These are phyloP conservation scores for Oasisia sp. DNA, from an alignment of 2,888 invertebrate species.

Conservation along the genomic window DNA sequence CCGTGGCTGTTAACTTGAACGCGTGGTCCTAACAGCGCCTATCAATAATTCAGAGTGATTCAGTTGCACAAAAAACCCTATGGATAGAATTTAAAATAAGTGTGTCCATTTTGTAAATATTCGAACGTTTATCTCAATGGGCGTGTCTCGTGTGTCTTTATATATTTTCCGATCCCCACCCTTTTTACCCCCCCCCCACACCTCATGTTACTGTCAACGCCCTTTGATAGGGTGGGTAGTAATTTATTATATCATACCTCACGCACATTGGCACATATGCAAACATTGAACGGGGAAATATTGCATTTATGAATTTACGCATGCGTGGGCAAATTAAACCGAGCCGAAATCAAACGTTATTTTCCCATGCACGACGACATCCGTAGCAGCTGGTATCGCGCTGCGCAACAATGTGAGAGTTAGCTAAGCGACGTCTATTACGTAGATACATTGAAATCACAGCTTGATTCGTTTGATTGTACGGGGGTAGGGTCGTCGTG, in stretches of 20 bases:
- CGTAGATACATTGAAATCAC: background rate
- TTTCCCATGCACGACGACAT: background rate
- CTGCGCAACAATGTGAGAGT: background rate
- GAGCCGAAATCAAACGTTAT: background rate
- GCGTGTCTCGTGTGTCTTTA: background rate
- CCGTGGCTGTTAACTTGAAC: no score
- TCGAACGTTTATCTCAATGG: background rate
- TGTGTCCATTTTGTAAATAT: no score
- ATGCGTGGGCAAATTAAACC: background rate
- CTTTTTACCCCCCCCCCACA: background rate
- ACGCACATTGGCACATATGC: background rate
- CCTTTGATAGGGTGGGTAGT: background rate
- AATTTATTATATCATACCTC: background rate
- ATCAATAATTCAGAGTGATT: no score
- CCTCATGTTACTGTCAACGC: background rate
- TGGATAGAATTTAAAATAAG: no score
- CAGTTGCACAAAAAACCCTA: no score
- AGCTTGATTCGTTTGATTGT: slow-evolving; percentile 3
- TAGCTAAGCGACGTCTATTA: background rate
- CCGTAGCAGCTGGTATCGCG: background rate
- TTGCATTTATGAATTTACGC: background rate
- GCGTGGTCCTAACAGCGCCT: no score
- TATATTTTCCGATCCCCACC: background rate
- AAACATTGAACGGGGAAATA: background rate
- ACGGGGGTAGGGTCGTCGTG: background rate